Base-by-base conservation (phyloP, 2,113 vertebrate species). In the Rhynchomys soricoides region DNA sequence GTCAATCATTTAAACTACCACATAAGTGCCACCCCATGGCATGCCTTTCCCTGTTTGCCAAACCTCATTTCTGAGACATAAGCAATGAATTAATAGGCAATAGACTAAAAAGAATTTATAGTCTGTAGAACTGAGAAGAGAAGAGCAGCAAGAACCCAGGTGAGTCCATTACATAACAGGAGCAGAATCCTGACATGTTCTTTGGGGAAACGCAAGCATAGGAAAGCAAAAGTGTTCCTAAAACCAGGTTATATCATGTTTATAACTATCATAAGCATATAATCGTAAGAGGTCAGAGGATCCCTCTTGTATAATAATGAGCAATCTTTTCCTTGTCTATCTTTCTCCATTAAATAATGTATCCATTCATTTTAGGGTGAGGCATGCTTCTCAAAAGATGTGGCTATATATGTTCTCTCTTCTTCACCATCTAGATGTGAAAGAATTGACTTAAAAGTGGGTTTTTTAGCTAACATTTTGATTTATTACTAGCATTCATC, bases 401-500 rank as follows among this genome's bases (percentile, higher is more conserved):
- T 95, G 55, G 70, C 6, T 7, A 83, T 29, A 78, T 95, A 95
- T 48, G 16, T 5, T 26, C 29, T 95, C 13, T 82, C 79, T 95
- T 81, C 34, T 83, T 89, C 66, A n/a, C 66, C 77, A 85, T 86
- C 31, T 3, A 94, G 59, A 91, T 57, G 45, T 24, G 62, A 86
- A 62, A 78, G 12, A 15, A 86, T 57, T 75, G 45, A 16, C 37
- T 95, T 89, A 92, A 95, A 95, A 91, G 12, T 26, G 82, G 81
- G 90, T 93, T 81, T 75, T 40, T 81, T 55, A 82, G 12, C 52
- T 91, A 71, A 96, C 75, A 85, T 57, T 90, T 93, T 92, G 13
- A 79, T 94, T 68, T 1, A 75, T 6, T 64, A 75, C 66, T 96
- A 96, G 52, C 71, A 86, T 89, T 96, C 62, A 97, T 97, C 90